A percentile compares a stretch with the other conserved stretches of the same genome.
These are phyloP conservation scores for Oncorhynchus keta DNA, from an alignment of 2,113 vertebrate genomes.

Conservation along the genomic window DNA sequence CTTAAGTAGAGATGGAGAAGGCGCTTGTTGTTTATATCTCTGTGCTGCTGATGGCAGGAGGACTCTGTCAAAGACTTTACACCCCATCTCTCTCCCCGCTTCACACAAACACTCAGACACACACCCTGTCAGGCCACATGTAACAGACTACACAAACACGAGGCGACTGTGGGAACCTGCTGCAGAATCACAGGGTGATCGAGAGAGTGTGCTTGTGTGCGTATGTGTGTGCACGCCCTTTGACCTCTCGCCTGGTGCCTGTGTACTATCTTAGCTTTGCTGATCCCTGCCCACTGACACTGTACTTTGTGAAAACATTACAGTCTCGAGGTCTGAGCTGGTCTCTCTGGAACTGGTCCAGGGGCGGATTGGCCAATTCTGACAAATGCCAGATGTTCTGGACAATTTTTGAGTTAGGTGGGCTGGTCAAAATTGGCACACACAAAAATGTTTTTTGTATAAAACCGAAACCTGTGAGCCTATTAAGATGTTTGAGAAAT, in stretches of 20 bases:
- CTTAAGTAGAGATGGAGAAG: neutral
- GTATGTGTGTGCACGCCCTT: neutral
- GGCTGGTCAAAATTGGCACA: too few relatives aligned
- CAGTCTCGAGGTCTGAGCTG: neutral
- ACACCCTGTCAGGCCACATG: slow-evolving; percentile 11
- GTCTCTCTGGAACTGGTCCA: slow-evolving; percentile 10
- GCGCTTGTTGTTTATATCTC: slow-evolving; percentile 47
- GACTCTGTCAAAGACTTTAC: slow-evolving; percentile 51
- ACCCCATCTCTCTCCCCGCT: slow-evolving; percentile 43
- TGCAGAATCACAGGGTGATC: neutral
- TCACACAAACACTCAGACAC: slow-evolving; percentile 29
- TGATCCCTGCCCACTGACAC: neutral
- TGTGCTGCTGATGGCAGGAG: slow-evolving; percentile 40
- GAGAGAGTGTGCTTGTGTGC: neutral
- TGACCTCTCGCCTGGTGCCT: neutral
- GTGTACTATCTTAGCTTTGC: neutral
- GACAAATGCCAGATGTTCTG: neutral
- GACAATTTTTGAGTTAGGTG: too few relatives aligned
- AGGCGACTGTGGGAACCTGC: slow-evolving; percentile 28
- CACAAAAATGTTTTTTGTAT: too few relatives aligned
- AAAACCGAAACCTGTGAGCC: too few relatives aligned
- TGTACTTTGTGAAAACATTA: neutral
- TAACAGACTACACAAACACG: slow-evolving; percentile 18
- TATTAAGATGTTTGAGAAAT: too few relatives aligned
- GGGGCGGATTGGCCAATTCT: neutral